phyloP scores from a whole-genome alignment of 2,888 invertebrate genomes.

The Himalopsyche kuldschensis region DNA sequence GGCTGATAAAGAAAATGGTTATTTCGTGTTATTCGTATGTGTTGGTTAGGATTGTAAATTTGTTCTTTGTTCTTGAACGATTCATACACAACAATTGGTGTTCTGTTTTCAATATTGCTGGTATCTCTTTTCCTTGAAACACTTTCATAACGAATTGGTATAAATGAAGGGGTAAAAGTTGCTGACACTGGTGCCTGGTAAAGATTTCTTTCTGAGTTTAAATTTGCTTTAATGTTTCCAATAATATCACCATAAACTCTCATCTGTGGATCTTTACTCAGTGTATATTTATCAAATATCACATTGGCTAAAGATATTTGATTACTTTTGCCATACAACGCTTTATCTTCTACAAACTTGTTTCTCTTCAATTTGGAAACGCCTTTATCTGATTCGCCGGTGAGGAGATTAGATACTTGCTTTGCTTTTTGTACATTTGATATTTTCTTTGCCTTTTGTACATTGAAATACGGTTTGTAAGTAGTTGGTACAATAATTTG shows the following conservation, averaged over 20 bases:
- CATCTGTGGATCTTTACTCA: conserved; percentile 50
- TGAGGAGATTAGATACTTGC: background rate
- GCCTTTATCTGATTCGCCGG: background rate
- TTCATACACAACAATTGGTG: conserved; percentile 36
- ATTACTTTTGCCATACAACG: background rate
- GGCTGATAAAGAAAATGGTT: conserved; percentile 54
- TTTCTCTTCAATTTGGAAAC: background rate
- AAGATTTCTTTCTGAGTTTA: conserved; percentile 7
- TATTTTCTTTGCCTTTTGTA: background rate
- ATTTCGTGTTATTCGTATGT: conserved; percentile 47
- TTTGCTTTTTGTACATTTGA: background rate
- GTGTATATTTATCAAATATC: conserved; percentile 46
- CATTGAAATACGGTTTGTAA: background rate
- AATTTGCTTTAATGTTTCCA: conserved; percentile 49
- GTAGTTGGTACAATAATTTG: background rate
- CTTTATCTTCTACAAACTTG: background rate
- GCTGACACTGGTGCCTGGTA: background rate
- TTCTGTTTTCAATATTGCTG: background rate
- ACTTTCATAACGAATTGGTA: background rate
- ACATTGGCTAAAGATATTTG: conserved; percentile 22
- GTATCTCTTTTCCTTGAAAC: background rate
- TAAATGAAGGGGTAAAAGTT: background rate
- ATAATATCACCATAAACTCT: conserved; percentile 56
- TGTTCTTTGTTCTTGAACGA: conserved; percentile 44
- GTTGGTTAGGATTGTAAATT: conserved; percentile 41